Conservation (phyloP, 2,888 invertebrate species). For the Hesperia comma region DNA sequence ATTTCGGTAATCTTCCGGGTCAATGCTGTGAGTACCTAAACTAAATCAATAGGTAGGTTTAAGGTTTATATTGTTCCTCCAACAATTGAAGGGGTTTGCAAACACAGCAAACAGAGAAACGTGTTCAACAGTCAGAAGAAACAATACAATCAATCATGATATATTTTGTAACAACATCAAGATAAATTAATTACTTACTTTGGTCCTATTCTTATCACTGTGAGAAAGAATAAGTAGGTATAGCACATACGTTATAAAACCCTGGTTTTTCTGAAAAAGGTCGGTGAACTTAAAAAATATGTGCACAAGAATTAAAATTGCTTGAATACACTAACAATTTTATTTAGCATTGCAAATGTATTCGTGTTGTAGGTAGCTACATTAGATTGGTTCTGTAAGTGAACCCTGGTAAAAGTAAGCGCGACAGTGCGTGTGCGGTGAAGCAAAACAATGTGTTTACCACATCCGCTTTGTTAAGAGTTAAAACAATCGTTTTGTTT, state of each 20-base stretch:
- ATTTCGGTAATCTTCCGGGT: too few relatives aligned
- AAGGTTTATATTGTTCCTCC: too few relatives aligned
- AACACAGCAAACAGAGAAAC: too few relatives aligned
- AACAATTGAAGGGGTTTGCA: too few relatives aligned
- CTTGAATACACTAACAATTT: slow-evolving; percentile 7
- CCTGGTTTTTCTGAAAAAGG: background rate
- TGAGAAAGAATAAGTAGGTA: background rate
- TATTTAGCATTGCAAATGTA: slow-evolving; percentile 6
- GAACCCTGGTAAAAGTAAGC: slow-evolving; percentile 32
- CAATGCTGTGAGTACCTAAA: too few relatives aligned
- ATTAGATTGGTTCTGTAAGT: slow-evolving; percentile 7
- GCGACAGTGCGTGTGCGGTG: slow-evolving; percentile 15
- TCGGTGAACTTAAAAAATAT: background rate
- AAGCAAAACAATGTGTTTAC: slow-evolving; percentile 31
- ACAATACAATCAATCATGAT: too few relatives aligned
- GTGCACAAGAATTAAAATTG: background rate
- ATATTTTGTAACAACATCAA: too few relatives aligned
- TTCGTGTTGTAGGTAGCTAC: background rate
- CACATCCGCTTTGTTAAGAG: slow-evolving; percentile 30
- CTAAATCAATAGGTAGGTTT: too few relatives aligned
- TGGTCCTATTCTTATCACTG: slow-evolving; percentile 34
- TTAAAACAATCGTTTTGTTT: slow-evolving; percentile 14
- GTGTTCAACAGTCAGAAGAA: too few relatives aligned
- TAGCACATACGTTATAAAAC: too few relatives aligned
- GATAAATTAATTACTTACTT: slow-evolving; percentile 11